phyloP scores from a whole-genome alignment of 2,888 invertebrate species.

The Monoplex corrugatus region DNA sequence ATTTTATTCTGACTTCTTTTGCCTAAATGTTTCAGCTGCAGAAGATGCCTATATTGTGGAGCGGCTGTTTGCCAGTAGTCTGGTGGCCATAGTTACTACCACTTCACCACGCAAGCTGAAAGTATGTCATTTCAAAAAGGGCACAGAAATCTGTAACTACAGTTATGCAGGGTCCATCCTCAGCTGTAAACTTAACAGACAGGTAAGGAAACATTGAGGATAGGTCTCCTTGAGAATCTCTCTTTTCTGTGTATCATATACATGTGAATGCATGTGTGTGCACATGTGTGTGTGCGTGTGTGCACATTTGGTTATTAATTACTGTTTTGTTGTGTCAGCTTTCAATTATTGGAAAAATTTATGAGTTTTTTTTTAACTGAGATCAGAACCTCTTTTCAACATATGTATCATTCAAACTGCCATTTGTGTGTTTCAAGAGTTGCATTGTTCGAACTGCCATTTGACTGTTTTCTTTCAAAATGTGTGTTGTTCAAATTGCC shows the following conservation, averaged over 20 bases:
- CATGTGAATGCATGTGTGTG: too few species aligned
- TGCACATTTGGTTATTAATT: too few species aligned
- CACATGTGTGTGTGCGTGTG: neutral
- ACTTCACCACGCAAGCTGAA: slow-evolving; percentile 94
- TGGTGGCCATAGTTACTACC: slow-evolving; percentile 96
- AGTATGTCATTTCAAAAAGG: slow-evolving; percentile 98
- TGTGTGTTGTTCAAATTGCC: neutral
- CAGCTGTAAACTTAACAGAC: slow-evolving; percentile 96
- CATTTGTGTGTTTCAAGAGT: too few species aligned
- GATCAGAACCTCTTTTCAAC: too few species aligned
- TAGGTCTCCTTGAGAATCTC: too few species aligned
- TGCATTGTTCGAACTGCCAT: too few species aligned
- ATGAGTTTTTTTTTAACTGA: too few species aligned
- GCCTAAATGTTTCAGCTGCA: slow-evolving; percentile 41
- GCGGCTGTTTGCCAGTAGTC: slow-evolving; percentile 96
- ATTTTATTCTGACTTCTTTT: neutral
- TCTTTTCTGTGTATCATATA: too few species aligned
- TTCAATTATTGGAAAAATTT: too few species aligned
- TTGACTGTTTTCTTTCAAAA: too few species aligned
- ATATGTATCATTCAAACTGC: too few species aligned
- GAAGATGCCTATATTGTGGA: slow-evolving; percentile 92
- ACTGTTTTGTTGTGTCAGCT: too few species aligned
- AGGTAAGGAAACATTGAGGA: slow-evolving; percentile 88
- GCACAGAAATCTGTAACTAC: slow-evolving; percentile 98
- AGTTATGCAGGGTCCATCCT: slow-evolving; percentile 96